A percentile compares a stretch with the other conserved stretches of the same genome.
Evolutionary conservation across 2,113 vertebrate species (phyloP).

Genomic region (Lagopus muta): DNA sequence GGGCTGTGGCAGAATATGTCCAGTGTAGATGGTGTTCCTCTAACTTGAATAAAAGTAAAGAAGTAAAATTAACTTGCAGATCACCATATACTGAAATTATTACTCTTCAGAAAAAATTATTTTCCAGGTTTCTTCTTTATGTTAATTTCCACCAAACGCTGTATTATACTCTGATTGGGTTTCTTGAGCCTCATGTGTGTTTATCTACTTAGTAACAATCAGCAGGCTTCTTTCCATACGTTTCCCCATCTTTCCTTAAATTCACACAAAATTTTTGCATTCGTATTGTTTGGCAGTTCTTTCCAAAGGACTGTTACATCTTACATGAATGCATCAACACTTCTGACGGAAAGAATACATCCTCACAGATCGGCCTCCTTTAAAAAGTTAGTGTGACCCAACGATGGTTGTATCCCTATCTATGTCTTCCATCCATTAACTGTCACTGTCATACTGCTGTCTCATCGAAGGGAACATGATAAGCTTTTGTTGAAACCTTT

Average conservation of each 20-base stretch:
- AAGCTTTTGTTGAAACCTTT: constrained; percentile 1
- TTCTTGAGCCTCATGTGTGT: neutral
- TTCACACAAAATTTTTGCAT: neutral
- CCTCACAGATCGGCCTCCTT: neutral
- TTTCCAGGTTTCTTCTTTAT: neutral
- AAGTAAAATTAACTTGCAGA: neutral
- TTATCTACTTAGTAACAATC: neutral
- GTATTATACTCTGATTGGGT: neutral
- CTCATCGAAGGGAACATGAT: neutral
- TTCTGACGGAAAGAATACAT: neutral
- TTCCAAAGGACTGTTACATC: neutral
- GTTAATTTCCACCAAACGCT: fast-evolving
- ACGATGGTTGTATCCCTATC: neutral
- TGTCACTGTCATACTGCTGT: constrained; percentile 19
- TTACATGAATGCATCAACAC: fast-evolving
- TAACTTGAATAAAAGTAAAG: neutral
- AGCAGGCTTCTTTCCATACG: fast-evolving
- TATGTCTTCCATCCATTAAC: constrained; percentile 34
- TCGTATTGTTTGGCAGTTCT: neutral
- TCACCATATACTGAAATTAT: neutral
- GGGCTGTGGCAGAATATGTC: neutral
- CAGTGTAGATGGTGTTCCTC: neutral
- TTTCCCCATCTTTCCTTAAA: neutral
- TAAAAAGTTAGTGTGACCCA: neutral
- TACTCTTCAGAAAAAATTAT: neutral